These are phyloP conservation scores for Trachelus iudaicus DNA, from an alignment of 2,888 invertebrate species.

Conservation along the genomic window DNA sequence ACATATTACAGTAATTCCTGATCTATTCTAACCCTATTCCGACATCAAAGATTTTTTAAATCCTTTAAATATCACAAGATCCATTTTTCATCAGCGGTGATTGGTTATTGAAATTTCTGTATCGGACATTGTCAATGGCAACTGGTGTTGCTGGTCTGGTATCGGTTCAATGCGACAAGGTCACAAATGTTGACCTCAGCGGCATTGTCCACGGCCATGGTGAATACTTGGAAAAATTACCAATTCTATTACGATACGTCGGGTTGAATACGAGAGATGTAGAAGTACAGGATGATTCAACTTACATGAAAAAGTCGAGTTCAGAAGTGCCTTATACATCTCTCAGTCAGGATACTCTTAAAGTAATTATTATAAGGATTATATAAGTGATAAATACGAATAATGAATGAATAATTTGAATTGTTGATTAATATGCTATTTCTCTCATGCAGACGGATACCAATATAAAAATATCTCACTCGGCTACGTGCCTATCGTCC, in stretches of 20 bases:
- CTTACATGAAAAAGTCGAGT: slow-evolving; percentile 51
- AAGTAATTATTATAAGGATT: not conserved
- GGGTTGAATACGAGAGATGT: slow-evolving; percentile 53
- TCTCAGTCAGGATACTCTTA: not conserved
- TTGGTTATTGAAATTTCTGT: slow-evolving; percentile 75
- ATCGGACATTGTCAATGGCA: slow-evolving; percentile 72
- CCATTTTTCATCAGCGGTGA: slow-evolving; percentile 66
- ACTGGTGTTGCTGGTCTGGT: slow-evolving; percentile 72
- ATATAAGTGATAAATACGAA: not conserved
- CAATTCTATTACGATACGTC: slow-evolving; percentile 65
- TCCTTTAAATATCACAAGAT: not conserved
- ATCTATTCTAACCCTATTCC: not conserved
- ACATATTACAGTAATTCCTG: not conserved
- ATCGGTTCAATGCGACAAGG: slow-evolving; percentile 68
- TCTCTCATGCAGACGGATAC: slow-evolving; percentile 24
- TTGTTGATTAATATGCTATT: not conserved
- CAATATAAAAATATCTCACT: slow-evolving; percentile 41
- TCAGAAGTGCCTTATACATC: slow-evolving; percentile 45
- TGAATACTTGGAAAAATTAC: slow-evolving; percentile 71
- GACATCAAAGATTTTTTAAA: slow-evolving; percentile 1
- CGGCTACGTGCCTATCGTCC: slow-evolving; percentile 40
- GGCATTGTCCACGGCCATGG: slow-evolving; percentile 70
- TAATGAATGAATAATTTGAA: not conserved
- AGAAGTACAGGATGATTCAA: slow-evolving; percentile 39
- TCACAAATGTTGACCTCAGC: slow-evolving; percentile 72